Evolutionary conservation across 2,113 vertebrate species (phyloP).

Genomic region (Ia io): DNA sequence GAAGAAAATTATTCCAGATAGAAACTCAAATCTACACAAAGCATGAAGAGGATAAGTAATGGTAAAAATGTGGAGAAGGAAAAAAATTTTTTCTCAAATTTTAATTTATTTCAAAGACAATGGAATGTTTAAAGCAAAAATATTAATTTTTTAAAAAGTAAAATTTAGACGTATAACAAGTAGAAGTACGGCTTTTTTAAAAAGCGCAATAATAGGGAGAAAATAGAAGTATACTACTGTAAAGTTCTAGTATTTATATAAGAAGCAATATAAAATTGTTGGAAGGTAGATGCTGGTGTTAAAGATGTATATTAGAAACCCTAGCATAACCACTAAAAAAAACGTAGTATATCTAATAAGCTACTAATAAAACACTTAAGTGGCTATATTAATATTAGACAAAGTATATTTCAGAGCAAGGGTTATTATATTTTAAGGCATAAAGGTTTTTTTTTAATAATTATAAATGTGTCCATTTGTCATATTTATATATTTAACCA

Average conservation of each 20-base stretch:
- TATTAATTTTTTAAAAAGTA: too few species aligned
- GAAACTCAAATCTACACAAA: neutral
- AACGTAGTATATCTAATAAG: neutral
- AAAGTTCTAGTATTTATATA: neutral
- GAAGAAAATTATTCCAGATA: neutral
- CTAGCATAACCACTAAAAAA: neutral
- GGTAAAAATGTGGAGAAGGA: neutral
- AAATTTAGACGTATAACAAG: neutral
- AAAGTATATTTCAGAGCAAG: conserved; percentile 23
- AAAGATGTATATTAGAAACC: neutral
- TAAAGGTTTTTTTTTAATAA: neutral
- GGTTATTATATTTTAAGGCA: neutral
- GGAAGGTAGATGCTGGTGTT: neutral
- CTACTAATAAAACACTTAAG: neutral
- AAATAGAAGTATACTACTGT: neutral
- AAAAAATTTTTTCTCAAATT: neutral
- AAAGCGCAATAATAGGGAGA: neutral
- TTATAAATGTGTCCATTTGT: neutral
- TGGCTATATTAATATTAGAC: neutral
- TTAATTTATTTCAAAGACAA: conserved; percentile 20
- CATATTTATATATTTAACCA: neutral
- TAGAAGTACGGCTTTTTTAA: neutral
- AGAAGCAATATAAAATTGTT: neutral
- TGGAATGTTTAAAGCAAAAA: neutral
- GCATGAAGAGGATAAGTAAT: neutral